A percentile compares a stretch with the other conserved stretches of the same genome.
phyloP scores from a whole-genome alignment of 1,140 invertebrate genomes.

The Camponotus vicinus region DNA sequence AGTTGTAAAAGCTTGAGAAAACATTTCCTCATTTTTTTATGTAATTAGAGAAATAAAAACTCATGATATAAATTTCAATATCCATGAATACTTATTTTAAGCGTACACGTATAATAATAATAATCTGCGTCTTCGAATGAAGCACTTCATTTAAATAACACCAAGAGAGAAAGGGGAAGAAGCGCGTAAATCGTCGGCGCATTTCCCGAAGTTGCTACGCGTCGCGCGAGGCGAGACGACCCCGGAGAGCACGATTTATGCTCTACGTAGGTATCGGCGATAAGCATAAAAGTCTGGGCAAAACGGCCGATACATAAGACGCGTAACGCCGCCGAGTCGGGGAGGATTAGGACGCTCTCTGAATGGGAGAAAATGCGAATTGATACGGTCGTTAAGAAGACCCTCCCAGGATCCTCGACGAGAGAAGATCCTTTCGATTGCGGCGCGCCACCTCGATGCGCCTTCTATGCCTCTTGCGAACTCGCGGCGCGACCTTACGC shows the following conservation, averaged over 20 bases:
- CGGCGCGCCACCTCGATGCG: background rate
- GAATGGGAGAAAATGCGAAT: constrained; percentile 80
- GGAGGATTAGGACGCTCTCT: constrained; percentile 76
- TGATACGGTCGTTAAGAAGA: constrained; percentile 80
- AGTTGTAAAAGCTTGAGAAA: too few species aligned
- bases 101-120: background rate
- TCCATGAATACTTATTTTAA: too few species aligned
- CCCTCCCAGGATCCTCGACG: constrained; percentile 53
- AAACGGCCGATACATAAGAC: constrained; percentile 54
- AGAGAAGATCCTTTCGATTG: constrained; percentile 53
- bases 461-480: constrained; percentile 7
- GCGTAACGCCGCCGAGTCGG: constrained; percentile 57
- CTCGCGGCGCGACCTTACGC: constrained; percentile 6
- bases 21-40: too few species aligned
- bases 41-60: background rate
- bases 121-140: background rate
- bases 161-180: background rate
- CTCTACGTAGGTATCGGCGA: constrained; percentile 57
- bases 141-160: constrained; percentile 9
- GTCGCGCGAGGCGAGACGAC: constrained; percentile 61
- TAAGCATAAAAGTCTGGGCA: constrained; percentile 72
- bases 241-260: constrained; percentile 69
- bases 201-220: constrained; percentile 37
- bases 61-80: too few species aligned
- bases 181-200: constrained; percentile 40